Percentiles rank a stretch among this genome's conserved stretches.
Conservation (phyloP, 2,888 invertebrate species). For the Trilocha varians region DNA sequence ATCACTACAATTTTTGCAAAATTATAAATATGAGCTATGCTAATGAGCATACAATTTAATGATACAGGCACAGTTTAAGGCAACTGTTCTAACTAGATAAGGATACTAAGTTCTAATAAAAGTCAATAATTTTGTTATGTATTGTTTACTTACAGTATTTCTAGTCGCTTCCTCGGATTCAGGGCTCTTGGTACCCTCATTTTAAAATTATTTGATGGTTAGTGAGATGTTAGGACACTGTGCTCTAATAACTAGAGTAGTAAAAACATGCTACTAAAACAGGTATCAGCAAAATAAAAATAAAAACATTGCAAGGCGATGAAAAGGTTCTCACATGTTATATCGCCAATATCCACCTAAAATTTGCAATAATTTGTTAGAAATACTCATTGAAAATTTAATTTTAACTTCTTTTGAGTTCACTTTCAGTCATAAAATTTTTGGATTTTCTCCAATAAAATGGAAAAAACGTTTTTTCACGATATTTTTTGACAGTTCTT, state of each 20-base stretch:
- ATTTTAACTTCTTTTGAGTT: neutral
- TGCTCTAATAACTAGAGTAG: constrained; percentile 1
- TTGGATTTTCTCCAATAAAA: too few species aligned
- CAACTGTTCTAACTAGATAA: too few species aligned
- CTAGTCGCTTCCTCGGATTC: constrained; percentile 36
- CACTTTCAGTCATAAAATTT: too few species aligned
- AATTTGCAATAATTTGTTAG: constrained; percentile 23
- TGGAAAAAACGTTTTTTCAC: too few species aligned
- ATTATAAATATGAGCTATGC: too few species aligned
- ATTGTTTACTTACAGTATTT: constrained; percentile 39
- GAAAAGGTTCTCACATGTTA: constrained; percentile 39
- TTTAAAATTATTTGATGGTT: too few species aligned
- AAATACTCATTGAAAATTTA: constrained; percentile 4
- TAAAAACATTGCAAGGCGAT: neutral
- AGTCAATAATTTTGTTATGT: constrained; percentile 1
- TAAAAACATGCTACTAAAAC: neutral
- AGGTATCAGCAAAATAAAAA: neutral
- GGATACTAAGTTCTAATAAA: too few species aligned
- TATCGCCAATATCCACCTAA: constrained; percentile 50
- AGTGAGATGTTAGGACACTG: constrained; percentile 4
- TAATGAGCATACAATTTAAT: too few species aligned
- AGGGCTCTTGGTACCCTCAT: constrained; percentile 43
- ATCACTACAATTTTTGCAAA: too few species aligned
- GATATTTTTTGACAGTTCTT: too few species aligned
- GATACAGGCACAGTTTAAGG: too few species aligned